Evolutionary conservation across 2,797 vertebrate genomes (phyloP), one percentile per base, ranked within the genome.

Genomic region (Schizopygopsis malacanthus): DNA sequence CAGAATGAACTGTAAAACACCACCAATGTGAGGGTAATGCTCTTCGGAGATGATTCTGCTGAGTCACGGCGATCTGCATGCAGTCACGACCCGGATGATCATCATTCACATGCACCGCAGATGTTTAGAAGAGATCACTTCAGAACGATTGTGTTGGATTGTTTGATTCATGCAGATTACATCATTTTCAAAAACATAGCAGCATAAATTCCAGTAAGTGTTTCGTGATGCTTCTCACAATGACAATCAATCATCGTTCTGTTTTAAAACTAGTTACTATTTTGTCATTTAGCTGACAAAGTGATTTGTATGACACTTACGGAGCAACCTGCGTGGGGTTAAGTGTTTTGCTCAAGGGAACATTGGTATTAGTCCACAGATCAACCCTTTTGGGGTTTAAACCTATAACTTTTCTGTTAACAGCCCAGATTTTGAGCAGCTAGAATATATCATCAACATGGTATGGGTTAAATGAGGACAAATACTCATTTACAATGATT

Each of bases 61-160:
- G 28, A 84, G 61, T 84, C 79, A 70, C 6, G 12, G 3, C 16
- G 15, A 61, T 33, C 39, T 45, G n/a, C 18, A 33, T 4, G 18
- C 22, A 69, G 79, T 41, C 65, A 39, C 7, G 0, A 50, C 45
- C 33, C 5, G 13, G 28, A 73, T 10, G n/a, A 82, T 61, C 70
- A 33, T 63, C 59, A 28, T 63, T 83, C 71, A 39, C 20, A 37
- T 25, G 41, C 6, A 28, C 82, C 72, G 8, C 73, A 77, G 16
- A 77, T 78, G 73, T 84, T 78, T 84, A 84, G 4, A 83, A 75
- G 59, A 41, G 56, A 41, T 84, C 61, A 15, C n/a, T 69, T 80
- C 43, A 47, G 79, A 65, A n/a, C 33, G 16, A 67, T 6, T 15
- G 78, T 37, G 18, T 50, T 50, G 63, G 45, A 20, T 43, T 50